phyloP scores from a whole-genome alignment of 2,888 invertebrate species.

The Teleogryllus oceanicus region DNA sequence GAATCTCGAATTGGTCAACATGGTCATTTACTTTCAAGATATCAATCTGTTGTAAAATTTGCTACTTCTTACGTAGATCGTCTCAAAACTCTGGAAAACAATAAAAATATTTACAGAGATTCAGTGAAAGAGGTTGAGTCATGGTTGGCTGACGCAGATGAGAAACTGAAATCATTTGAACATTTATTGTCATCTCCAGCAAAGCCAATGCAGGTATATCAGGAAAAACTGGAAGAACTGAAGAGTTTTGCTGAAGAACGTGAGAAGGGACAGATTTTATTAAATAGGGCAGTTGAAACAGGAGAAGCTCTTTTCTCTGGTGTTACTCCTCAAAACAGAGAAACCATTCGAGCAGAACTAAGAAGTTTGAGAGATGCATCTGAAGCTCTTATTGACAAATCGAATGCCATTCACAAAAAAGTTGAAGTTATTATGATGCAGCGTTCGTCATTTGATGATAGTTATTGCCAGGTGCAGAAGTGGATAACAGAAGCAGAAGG shows the following conservation, averaged over 20 bases:
- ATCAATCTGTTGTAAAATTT: conserved; percentile 70
- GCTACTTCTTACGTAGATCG: conserved; percentile 67
- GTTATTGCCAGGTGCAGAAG: conserved; percentile 77
- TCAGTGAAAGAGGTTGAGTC: conserved; percentile 66
- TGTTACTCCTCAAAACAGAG: conserved; percentile 82
- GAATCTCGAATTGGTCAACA: conserved; percentile 80
- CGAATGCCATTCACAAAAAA: conserved; percentile 79
- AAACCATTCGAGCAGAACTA: conserved; percentile 76
- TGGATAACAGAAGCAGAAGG: conserved; percentile 80
- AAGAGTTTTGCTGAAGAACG: conserved; percentile 70
- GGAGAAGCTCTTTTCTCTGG: conserved; percentile 86
- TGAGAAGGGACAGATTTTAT: conserved; percentile 71
- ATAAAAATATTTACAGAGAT: conserved; percentile 65
- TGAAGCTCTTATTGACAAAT: conserved; percentile 78
- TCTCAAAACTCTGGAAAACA: conserved; percentile 65
- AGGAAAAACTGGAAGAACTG: conserved; percentile 71
- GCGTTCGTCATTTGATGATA: conserved; percentile 89
- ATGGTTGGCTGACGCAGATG: conserved; percentile 75
- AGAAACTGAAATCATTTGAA: conserved; percentile 64
- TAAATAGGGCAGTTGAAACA: conserved; percentile 77
- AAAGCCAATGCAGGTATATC: conserved; percentile 63
- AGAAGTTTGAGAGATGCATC: conserved; percentile 75
- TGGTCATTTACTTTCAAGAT: conserved; percentile 71
- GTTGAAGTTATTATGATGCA: conserved; percentile 86
- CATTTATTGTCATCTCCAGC: conserved; percentile 65